Evolutionary conservation across 2,888 invertebrate species (phyloP).

Genomic region (Tribolium freemani): DNA sequence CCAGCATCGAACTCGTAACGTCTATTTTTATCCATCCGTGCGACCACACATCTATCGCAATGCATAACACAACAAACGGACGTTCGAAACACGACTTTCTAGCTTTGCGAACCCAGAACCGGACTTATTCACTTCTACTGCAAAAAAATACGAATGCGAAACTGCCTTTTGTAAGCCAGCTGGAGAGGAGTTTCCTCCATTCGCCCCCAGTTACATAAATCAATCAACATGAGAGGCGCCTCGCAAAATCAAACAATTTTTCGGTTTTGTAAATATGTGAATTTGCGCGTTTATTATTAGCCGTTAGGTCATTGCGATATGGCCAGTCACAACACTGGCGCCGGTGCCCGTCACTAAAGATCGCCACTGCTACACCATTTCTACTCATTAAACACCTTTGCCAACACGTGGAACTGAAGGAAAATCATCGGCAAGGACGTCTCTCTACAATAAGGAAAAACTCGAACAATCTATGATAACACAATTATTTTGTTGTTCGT

Average conservation of each 20-base stretch:
- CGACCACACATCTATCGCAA: slow-evolving; percentile 40
- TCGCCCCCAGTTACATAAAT: too few relatives aligned
- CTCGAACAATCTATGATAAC: too few relatives aligned
- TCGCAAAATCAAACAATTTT: slow-evolving; percentile 10
- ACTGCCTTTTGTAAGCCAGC: too few relatives aligned
- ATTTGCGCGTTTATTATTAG: slow-evolving; percentile 58
- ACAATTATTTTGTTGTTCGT: too few relatives aligned
- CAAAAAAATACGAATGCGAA: too few relatives aligned
- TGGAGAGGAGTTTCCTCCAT: too few relatives aligned
- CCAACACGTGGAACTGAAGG: slow-evolving; percentile 3
- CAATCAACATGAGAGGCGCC: too few relatives aligned
- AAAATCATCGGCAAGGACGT: background rate
- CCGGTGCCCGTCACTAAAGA: slow-evolving; percentile 50
- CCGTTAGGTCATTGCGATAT: slow-evolving; percentile 62
- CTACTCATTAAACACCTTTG: background rate
- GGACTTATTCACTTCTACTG: too few relatives aligned
- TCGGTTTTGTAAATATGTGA: slow-evolving; percentile 28
- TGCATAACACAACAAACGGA: slow-evolving; percentile 18
- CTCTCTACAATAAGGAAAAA: too few relatives aligned
- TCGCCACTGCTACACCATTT: slow-evolving; percentile 20
- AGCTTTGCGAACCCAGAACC: too few relatives aligned
- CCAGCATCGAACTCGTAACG: slow-evolving; percentile 71
- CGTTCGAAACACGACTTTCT: background rate
- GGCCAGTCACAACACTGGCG: slow-evolving; percentile 62
- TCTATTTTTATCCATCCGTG: slow-evolving; percentile 69